phyloP scores from a whole-genome alignment of 2,113 vertebrate species.

The Coptodon bakossiorum region DNA sequence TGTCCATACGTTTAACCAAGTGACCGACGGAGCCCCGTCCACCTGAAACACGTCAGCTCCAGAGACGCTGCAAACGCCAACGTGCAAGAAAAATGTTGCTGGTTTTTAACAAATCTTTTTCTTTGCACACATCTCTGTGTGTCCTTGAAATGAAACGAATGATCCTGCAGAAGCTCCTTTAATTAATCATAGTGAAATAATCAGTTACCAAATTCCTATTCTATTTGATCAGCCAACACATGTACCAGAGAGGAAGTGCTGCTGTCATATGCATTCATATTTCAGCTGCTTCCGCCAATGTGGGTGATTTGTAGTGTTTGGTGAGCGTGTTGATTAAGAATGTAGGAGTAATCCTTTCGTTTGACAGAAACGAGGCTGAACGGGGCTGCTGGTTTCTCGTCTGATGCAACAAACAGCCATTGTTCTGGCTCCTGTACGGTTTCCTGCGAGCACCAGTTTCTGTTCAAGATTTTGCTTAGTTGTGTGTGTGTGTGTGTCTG shows the following conservation, averaged over 20 bases:
- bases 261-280: slow-evolving; percentile 12
- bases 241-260: slow-evolving; percentile 17
- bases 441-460: neutral
- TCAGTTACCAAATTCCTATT: slow-evolving; percentile 39
- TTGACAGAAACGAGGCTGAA: slow-evolving; percentile 42
- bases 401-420: slow-evolving; percentile 28
- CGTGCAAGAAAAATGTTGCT: neutral
- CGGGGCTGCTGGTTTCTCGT: slow-evolving; percentile 32
- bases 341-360: slow-evolving; percentile 51
- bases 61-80: neutral
- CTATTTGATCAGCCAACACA: slow-evolving; percentile 46
- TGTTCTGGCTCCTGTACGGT: slow-evolving; percentile 27
- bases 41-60: neutral
- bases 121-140: neutral
- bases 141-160: slow-evolving; percentile 49
- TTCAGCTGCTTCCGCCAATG: slow-evolving; percentile 21
- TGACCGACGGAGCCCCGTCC: neutral
- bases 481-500: neutral
- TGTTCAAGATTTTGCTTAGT: neutral
- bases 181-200: slow-evolving; percentile 49
- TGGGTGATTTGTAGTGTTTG: slow-evolving; percentile 48
- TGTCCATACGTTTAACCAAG: neutral
- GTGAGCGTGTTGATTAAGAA: slow-evolving; percentile 51
- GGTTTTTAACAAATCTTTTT: neutral
- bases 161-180: slow-evolving; percentile 29